Percentiles rank a stretch among this genome's conserved stretches.
These are phyloP conservation scores for Drosophila asahinai DNA, from an alignment of 1,140 invertebrate genomes.

Conservation along the genomic window DNA sequence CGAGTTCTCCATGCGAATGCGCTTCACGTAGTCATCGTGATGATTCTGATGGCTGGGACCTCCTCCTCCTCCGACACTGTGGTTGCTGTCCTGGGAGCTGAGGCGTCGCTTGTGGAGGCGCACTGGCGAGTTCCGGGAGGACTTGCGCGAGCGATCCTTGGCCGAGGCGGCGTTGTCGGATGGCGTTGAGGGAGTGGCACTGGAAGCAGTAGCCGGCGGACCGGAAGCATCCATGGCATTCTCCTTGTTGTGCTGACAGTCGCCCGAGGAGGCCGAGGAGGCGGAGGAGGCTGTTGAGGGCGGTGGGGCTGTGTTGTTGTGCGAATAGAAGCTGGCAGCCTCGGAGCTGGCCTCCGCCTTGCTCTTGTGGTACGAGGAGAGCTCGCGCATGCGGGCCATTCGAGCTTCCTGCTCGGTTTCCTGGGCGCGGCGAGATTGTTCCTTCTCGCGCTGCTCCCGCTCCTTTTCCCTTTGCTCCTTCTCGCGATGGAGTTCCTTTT, in stretches of 20 bases:
- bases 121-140: constrained; percentile 87
- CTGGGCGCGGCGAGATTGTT: constrained; percentile 14
- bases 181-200: constrained; percentile 15
- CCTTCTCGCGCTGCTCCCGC: constrained; percentile 49
- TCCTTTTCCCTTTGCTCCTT: constrained; percentile 41
- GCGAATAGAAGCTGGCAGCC: constrained; percentile 59
- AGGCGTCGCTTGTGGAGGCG: constrained; percentile 90
- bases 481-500: constrained; percentile 1
- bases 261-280: constrained; percentile 2
- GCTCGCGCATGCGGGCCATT: constrained; percentile 67
- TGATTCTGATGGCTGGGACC: constrained; percentile 50
- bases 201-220: not conserved
- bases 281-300: constrained; percentile 32
- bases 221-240: constrained; percentile 54
- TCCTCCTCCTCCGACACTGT: constrained; percentile 77
- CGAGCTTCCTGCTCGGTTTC: constrained; percentile 53
- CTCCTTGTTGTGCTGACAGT: constrained; percentile 81
- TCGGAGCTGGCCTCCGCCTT: constrained; percentile 63
- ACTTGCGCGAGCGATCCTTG: constrained; percentile 71
- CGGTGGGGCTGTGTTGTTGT: constrained; percentile 35
- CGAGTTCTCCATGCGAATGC: constrained; percentile 87
- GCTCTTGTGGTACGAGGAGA: constrained; percentile 68
- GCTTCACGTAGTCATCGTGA: constrained; percentile 89
- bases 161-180: constrained; percentile 1
- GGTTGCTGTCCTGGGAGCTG: constrained; percentile 91